These are phyloP conservation scores for Theristicus caerulescens DNA, from an alignment of 2,113 vertebrate species.

Conservation along the genomic window DNA sequence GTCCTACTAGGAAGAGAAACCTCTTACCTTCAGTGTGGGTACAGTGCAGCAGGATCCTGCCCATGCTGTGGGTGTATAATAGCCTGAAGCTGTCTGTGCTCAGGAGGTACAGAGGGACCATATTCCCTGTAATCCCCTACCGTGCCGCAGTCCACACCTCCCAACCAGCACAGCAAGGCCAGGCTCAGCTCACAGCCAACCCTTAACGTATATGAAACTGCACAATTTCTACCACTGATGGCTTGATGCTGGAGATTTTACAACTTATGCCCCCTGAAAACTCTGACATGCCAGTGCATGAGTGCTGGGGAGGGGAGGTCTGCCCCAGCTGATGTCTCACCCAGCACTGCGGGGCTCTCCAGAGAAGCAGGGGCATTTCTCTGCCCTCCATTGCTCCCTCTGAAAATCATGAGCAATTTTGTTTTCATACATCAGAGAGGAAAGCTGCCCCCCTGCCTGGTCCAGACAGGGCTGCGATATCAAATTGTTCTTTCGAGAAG, in stretches of 20 bases:
- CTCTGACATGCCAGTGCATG: neutral
- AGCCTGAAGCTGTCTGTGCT: neutral
- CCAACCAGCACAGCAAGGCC: neutral
- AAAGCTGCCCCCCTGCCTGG: neutral
- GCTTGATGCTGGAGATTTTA: neutral
- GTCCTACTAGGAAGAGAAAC: neutral
- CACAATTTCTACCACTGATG: neutral
- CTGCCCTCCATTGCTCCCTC: neutral
- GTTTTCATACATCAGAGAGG: neutral
- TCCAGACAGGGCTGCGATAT: neutral
- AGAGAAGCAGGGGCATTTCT: neutral
- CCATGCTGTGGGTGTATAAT: rapidly evolving
- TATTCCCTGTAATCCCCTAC: neutral
- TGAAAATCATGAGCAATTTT: neutral
- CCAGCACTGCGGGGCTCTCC: neutral
- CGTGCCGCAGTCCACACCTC: neutral
- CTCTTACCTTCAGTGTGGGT: neutral
- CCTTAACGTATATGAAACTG: neutral
- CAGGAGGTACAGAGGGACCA: rapidly evolving
- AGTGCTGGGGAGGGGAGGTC: neutral
- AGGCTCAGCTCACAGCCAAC: neutral
- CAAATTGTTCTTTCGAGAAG: slow-evolving; percentile 46
- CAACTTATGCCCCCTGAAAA: neutral
- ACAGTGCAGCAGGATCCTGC: neutral
- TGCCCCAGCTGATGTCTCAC: neutral